Conservation (phyloP, 1,140 invertebrate species). For the Hesperophylax magnus region DNA sequence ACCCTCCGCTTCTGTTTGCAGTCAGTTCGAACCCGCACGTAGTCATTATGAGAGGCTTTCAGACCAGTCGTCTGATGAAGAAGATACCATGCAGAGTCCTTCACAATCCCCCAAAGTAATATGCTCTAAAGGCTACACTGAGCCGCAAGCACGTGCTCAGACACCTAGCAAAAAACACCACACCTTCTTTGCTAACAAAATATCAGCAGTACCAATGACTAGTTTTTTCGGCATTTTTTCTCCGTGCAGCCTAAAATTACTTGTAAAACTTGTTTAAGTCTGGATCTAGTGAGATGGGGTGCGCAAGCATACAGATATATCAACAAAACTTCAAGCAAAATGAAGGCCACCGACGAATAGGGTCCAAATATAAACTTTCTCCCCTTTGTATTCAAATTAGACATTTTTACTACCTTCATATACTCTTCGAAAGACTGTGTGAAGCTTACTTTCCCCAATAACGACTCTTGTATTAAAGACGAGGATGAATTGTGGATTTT, state of each 20-base stretch:
- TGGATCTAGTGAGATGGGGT: slow-evolving; percentile 32
- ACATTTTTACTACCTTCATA: slow-evolving; percentile 13
- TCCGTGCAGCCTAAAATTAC: not conserved
- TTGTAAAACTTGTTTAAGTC: slow-evolving; percentile 24
- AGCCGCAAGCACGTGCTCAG: not conserved
- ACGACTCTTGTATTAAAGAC: slow-evolving; percentile 37
- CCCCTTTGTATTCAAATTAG: not conserved
- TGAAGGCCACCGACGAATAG: not conserved
- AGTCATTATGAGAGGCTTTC: slow-evolving; percentile 4
- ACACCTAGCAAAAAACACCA: not conserved
- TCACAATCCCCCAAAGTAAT: slow-evolving; percentile 38
- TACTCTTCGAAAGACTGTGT: not conserved
- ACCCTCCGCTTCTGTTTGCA: no score
- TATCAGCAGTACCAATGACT: not conserved
- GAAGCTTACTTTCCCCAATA: slow-evolving; percentile 8
- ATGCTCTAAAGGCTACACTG: not conserved
- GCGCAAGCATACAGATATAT: not conserved
- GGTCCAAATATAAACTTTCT: not conserved
- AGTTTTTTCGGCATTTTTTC: not conserved
- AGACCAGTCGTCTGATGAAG: slow-evolving; percentile 33
- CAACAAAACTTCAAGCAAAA: slow-evolving; percentile 8
- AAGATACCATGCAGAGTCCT: slow-evolving; percentile 24
- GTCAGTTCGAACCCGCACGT: not conserved
- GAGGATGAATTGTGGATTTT: slow-evolving; percentile 41
- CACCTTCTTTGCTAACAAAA: not conserved